These are phyloP conservation scores for Drosophila diplacantha DNA, from an alignment of 2,888 invertebrate genomes.

Conservation along the genomic window DNA sequence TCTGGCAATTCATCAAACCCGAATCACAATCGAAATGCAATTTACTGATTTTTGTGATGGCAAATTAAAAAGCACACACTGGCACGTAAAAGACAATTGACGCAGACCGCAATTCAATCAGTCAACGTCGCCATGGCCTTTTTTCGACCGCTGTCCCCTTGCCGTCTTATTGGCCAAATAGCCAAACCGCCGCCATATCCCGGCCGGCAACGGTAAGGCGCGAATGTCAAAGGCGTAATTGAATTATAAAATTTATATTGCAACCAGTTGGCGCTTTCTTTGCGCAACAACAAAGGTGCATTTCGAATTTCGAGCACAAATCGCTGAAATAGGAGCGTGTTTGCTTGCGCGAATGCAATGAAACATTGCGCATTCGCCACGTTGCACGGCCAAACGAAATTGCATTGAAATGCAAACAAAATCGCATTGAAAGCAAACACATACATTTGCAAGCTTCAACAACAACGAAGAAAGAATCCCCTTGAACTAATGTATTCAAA, in stretches of 20 bases:
- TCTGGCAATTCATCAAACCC: constrained; percentile 47
- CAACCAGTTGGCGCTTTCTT: constrained; percentile 40
- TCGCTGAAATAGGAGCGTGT: constrained; percentile 17
- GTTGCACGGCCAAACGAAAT: constrained; percentile 35
- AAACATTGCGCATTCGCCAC: constrained; percentile 55
- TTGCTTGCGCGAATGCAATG: constrained; percentile 7
- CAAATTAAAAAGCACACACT: constrained; percentile 43
- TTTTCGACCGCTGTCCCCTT: constrained; percentile 34
- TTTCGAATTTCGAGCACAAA: constrained; percentile 36
- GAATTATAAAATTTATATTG: constrained; percentile 53
- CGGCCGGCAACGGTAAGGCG: neutral
- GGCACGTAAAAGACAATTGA: constrained; percentile 22
- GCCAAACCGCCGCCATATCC: constrained; percentile 36
- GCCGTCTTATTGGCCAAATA: constrained; percentile 47
- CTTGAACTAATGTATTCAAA: neutral
- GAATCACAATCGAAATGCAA: constrained; percentile 57
- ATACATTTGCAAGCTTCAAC: constrained; percentile 4
- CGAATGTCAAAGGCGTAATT: constrained; percentile 42
- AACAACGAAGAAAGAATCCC: neutral
- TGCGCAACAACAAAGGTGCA: constrained; percentile 38
- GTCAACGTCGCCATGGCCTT: constrained; percentile 44
- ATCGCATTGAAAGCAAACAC: constrained; percentile 29
- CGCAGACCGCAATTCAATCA: constrained; percentile 55
- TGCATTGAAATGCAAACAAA: constrained; percentile 32
- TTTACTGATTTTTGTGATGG: constrained; percentile 45